Evolutionary conservation across 2,888 invertebrate genomes (phyloP), one percentile per base, ranked within the genome.

Genomic region (Drosophila niveifrons): DNA sequence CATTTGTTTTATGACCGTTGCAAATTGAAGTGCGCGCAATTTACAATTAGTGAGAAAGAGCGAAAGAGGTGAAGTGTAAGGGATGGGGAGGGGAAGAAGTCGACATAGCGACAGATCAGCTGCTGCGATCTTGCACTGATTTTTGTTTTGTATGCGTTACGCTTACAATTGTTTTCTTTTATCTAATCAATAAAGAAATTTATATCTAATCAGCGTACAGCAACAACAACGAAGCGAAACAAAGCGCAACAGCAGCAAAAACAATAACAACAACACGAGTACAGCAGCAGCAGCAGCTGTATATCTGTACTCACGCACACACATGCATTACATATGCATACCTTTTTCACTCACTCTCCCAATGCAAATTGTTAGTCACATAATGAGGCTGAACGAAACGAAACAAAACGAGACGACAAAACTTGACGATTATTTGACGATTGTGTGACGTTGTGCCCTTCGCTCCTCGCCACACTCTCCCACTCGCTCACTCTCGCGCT

Each of bases 121-220:
- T 43, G 43, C 23, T 51, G 61, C 47, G 74, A 69, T 79, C 72
- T 69, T 66, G 66, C 66, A 74, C 70, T 68, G 83, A 76, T 81
- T 81, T 82, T 73, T 34, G 23, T 44, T 82, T 73, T 34, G 23
- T 44, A n/a, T 50, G 41, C 28, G 28, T 23, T 36, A 36, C 17
- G 13, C 65, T 48, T 63, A 56, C 44, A 17, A 52, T 43, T 13
- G 15, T 57, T 51, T 28, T 18, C 52, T 73, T 90, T 90, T 89
- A 89, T 89, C 89, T 89, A 89, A 89, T 89, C 89, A 89, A 89
- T 89, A 83, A 80, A 81, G 78, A 85, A 85, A 85, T 89, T 80
- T 88, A 88, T 88, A 88, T 88, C 88, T 90, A 88, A 88, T 88
- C 88, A 89, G 84, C 66, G 72, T 72, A 72, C 74, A 75, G 59